Conservation (phyloP, 2,888 invertebrate species). For the Steinernema carpocapsae region DNA sequence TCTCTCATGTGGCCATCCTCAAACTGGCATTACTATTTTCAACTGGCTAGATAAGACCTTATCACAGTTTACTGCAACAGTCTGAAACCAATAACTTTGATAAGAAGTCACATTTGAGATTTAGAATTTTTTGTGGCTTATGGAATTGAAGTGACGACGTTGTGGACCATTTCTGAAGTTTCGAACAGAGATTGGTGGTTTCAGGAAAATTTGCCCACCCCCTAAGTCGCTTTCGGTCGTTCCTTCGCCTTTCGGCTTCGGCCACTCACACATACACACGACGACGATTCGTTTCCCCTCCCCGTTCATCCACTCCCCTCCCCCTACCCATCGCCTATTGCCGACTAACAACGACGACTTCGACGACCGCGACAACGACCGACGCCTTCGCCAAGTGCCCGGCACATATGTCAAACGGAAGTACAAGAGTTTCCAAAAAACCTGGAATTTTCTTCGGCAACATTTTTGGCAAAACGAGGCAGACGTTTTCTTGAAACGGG, state of each 20-base stretch:
- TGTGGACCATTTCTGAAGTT: too few species aligned
- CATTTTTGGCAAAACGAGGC: neutral
- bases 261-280: slow-evolving; percentile 2
- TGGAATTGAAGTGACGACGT: too few species aligned
- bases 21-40: too few species aligned
- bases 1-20: too few species aligned
- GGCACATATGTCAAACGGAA: slow-evolving; percentile 33
- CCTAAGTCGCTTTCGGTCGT: slow-evolving; percentile 13
- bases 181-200: too few species aligned
- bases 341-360: neutral
- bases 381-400: neutral
- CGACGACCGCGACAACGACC: neutral
- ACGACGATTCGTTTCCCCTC: neutral
- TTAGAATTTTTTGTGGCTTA: too few species aligned
- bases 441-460: slow-evolving; percentile 25
- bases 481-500: too few species aligned
- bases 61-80: too few species aligned
- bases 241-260: neutral
- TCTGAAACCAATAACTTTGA: too few species aligned
- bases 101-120: too few species aligned
- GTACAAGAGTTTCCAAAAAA: slow-evolving; percentile 33
- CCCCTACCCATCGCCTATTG: slow-evolving; percentile 23
- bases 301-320: slow-evolving; percentile 20
- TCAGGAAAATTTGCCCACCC: slow-evolving; percentile 15
- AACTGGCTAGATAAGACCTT: too few species aligned